Conservation (phyloP, 2,113 vertebrate genomes). For the Nipponia nippon region DNA sequence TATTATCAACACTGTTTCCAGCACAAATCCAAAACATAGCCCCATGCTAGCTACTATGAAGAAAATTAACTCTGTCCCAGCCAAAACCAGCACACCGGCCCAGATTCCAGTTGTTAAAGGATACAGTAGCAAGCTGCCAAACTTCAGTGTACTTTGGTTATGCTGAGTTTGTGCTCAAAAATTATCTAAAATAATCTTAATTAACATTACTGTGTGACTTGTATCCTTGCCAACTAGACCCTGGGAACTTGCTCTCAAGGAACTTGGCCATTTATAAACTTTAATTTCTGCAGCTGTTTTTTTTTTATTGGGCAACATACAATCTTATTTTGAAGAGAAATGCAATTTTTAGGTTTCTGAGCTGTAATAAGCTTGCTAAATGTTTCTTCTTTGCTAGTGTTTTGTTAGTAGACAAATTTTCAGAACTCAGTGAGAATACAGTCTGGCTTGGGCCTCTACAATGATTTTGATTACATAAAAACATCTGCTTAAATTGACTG, state of each 20-base stretch:
- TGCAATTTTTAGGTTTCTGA: background rate
- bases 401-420: background rate
- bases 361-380: background rate
- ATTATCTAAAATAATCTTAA: background rate
- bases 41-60: no score
- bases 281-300: background rate
- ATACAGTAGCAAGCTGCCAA: background rate
- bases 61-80: no score
- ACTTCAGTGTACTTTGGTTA: background rate
- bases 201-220: background rate
- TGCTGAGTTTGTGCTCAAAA: background rate
- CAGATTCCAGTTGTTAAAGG: background rate
- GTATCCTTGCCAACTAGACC: background rate
- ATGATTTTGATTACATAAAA: constrained; percentile 36
- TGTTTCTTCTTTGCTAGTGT: background rate
- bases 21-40: no score
- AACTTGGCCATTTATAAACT: background rate
- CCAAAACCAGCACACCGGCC: no score
- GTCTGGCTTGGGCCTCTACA: background rate
- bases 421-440: background rate
- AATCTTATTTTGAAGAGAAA: background rate
- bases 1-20: no score
- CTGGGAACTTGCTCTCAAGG: background rate
- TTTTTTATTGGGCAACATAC: background rate
- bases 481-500: constrained; percentile 55